These are phyloP conservation scores for Romanogobio albipinnatus DNA, from an alignment of 2,113 vertebrate species.

Conservation along the genomic window DNA sequence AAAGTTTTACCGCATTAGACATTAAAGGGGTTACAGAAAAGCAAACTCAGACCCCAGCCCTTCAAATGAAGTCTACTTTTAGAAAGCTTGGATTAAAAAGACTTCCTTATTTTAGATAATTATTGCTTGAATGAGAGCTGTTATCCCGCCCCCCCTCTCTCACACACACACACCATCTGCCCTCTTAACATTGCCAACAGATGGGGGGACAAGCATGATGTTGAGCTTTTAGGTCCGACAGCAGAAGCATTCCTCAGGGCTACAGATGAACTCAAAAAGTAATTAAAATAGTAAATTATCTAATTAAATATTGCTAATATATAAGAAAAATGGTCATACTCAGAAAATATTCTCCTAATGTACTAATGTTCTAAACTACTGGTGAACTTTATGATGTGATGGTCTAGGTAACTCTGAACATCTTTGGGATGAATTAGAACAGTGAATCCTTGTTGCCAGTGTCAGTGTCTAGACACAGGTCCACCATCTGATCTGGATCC, in stretches of 20 bases:
- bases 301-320: constrained; percentile 15
- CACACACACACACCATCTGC: constrained; percentile 61
- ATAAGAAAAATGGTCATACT: background rate
- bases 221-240: constrained; percentile 63
- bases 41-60: background rate
- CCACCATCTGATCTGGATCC: no score
- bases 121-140: constrained; percentile 8
- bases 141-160: no score
- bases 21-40: background rate
- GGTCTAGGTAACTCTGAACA: no score
- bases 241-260: constrained; percentile 52
- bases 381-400: no score
- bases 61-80: constrained; percentile 59
- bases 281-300: constrained; percentile 4
- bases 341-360: background rate
- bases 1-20: no score
- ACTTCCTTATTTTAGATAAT: constrained; percentile 48
- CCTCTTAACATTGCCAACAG: constrained; percentile 65
- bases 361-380: background rate
- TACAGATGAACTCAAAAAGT: constrained; percentile 30
- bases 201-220: constrained; percentile 67
- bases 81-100: constrained; percentile 71
- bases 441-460: no score
- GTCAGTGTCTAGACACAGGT: no score
- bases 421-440: no score